Conservation (phyloP, 2,888 invertebrate genomes). For the Didymodactylos carnosus region DNA sequence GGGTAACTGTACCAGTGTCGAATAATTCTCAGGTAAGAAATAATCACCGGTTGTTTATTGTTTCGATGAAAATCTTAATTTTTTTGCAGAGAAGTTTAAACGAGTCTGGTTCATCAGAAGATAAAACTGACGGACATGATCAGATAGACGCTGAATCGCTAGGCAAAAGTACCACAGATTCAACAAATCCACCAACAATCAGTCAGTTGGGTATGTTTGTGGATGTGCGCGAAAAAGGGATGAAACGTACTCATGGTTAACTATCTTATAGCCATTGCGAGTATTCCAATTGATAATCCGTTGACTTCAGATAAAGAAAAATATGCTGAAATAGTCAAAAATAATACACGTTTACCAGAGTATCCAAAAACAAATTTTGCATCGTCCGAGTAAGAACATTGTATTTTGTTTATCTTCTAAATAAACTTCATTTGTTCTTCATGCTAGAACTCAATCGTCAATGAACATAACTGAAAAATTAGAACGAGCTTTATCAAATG, state of each 20-base stretch:
- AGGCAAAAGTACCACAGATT: too few species aligned
- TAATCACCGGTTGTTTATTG: background rate
- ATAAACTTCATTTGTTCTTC: too few species aligned
- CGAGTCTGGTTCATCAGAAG: background rate
- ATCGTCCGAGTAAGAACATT: background rate
- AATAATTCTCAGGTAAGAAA: background rate
- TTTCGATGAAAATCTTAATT: background rate
- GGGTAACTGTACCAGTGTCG: background rate
- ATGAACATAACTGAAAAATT: constrained; percentile 74
- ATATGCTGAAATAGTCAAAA: background rate
- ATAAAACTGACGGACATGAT: too few species aligned
- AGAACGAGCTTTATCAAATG: constrained; percentile 83
- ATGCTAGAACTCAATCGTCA: constrained; percentile 1
- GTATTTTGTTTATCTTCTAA: too few species aligned
- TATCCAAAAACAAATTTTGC: background rate
- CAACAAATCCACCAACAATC: background rate
- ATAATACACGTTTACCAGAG: background rate
- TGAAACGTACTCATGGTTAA: too few species aligned
- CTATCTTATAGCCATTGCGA: background rate
- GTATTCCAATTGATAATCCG: background rate
- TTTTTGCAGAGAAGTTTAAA: background rate
- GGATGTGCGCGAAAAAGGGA: too few species aligned
- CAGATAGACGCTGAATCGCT: background rate
- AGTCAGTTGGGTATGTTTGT: too few species aligned
- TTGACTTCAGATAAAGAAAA: background rate